Evolutionary conservation across 1,140 invertebrate genomes (phyloP).

Genomic region (Tyrophagus putrescentiae): DNA sequence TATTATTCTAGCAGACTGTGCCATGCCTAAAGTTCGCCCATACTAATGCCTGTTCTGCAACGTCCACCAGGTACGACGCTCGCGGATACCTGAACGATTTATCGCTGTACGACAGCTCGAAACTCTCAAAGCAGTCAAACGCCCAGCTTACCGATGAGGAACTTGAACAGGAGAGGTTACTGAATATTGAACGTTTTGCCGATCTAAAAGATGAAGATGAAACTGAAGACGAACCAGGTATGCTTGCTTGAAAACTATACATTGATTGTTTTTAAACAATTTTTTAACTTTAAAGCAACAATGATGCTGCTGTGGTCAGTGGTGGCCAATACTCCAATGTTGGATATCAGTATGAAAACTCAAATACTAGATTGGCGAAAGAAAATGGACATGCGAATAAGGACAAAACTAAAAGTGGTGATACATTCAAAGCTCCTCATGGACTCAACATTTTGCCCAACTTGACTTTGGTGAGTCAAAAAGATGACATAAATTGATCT

Average conservation of each 20-base stretch:
- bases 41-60: conserved; percentile 1
- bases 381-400: conserved; percentile 6
- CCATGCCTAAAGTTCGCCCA: not conserved
- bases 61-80: conserved; percentile 71
- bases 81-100: conserved; percentile 70
- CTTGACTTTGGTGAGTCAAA: conserved; percentile 24
- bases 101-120: conserved; percentile 46
- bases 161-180: conserved; percentile 61
- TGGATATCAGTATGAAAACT: conserved; percentile 57
- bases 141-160: conserved; percentile 57
- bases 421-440: conserved; percentile 24
- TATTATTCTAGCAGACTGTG: too few species aligned
- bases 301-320: conserved; percentile 65
- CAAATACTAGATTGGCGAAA: conserved; percentile 4
- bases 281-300: conserved; percentile 57
- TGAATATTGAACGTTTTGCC: conserved; percentile 75
- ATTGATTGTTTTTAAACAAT: not conserved
- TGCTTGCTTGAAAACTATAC: conserved; percentile 21
- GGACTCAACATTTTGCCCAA: conserved; percentile 25
- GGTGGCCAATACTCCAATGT: conserved; percentile 59
- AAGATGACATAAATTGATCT: not conserved
- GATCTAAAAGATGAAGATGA: conserved; percentile 71
- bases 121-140: conserved; percentile 28
- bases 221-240: conserved; percentile 66
- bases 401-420: conserved; percentile 16